Evolutionary conservation across 2,888 invertebrate genomes (phyloP).

Genomic region (Synanthedon formicaeformis): DNA sequence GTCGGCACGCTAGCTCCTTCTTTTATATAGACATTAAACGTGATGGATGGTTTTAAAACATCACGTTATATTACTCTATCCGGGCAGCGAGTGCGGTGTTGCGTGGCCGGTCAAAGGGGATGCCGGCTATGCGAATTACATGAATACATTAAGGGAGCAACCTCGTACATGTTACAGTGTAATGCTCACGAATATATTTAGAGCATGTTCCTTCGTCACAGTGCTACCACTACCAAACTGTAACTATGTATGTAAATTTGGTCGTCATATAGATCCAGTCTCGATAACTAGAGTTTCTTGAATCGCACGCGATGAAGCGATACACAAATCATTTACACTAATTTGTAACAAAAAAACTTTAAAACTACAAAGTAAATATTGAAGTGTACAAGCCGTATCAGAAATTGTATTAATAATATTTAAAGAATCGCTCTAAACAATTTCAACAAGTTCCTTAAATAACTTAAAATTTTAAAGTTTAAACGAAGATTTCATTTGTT

Average conservation of each 20-base stretch:
- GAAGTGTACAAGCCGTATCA: no score
- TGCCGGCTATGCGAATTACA: conserved; percentile 69
- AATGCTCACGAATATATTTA: conserved; percentile 68
- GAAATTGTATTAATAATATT: no score
- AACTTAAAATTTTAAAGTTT: no score
- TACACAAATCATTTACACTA: neutral
- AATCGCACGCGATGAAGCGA: neutral
- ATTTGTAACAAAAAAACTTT: no score
- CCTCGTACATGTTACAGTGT: conserved; percentile 64
- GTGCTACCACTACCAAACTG: conserved; percentile 40
- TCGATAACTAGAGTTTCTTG: conserved; percentile 21
- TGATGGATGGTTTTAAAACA: conserved; percentile 71
- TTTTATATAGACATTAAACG: conserved; percentile 66
- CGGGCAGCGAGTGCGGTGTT: conserved; percentile 60
- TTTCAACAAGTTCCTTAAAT: no score
- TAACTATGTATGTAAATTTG: conserved; percentile 54
- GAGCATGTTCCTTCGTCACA: conserved; percentile 59
- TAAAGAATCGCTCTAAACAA: no score
- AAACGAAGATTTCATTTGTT: neutral
- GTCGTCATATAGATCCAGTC: conserved; percentile 35
- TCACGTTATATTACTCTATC: conserved; percentile 67
- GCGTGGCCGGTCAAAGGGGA: conserved; percentile 71
- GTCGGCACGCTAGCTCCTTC: conserved; percentile 49
- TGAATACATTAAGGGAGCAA: conserved; percentile 68
- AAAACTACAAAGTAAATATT: no score